Evolutionary conservation across 2,113 vertebrate genomes (phyloP), one percentile per base, ranked within the genome.

Genomic region (Pyrgilauda ruficollis): DNA sequence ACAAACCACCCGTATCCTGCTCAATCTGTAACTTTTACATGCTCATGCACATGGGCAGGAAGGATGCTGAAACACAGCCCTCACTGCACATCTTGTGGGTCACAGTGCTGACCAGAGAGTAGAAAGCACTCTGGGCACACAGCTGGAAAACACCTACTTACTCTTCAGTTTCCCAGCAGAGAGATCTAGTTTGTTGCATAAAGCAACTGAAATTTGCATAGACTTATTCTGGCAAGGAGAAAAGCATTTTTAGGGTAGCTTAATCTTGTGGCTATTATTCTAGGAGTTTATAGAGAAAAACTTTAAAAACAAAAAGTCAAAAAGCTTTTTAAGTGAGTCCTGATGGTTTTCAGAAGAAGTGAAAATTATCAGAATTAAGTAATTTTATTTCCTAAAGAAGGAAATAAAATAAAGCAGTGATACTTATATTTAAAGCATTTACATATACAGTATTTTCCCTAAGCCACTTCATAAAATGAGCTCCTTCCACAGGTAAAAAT

Each of bases 31-130:
- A 43, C 28, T 59, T 22, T 15, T 15, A 70, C 9, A 20, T 15
- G 28, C 37, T 23, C 2, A 0, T 8, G 28, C 27, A 14, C 1
- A 0, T 5, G 35, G 30, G 41, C 19, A 82, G 26, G n/a, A 66
- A 59, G 39, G 50, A 64, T 14, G 11, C 24, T 8, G 22, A 68
- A 61, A 53, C 2, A 2, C 77, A 78, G 33, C 37, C 31, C n/a
- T 31, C 3, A 0, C 15, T 35, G 41, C 23, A 23, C 2, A 2
- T 67, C 73, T 53, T 22, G n/a, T 2, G 39, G 46, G 17, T 47
- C 18, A 3, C 4, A 47, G 50, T 17, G 24, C 41, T 46, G 35
- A 41, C 35, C 46, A 77, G 55, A 37, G 37, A 47, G 37, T 19
- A 74, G 24, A 55, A 21, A 44, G 33, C 31, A 84, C 0, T 0